Evolutionary conservation across 2,113 vertebrate species (phyloP), one percentile per base, ranked within the genome.

Genomic region (Tretioscincus oriximinensis): DNA sequence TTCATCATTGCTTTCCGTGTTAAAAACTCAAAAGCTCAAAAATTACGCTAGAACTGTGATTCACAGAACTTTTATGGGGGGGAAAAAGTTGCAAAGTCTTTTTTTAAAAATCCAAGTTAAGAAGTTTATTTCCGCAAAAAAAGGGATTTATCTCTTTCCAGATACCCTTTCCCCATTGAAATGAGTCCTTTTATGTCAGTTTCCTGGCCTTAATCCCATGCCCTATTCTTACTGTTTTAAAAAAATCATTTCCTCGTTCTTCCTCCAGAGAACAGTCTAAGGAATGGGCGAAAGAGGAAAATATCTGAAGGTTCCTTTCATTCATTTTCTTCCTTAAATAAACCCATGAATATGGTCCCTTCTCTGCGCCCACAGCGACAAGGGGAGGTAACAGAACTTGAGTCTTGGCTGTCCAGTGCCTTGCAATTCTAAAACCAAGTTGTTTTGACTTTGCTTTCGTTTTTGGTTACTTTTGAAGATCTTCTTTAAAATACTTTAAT

Each of bases 191-290:
- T 90, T 89, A 81, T 92, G 80, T 73, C 61, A 84, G 64, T 90
- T 88, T 88, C 80, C 79, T 76, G 84, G 73, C 78, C 60, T 60
- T 84, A 84, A 90, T 87, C 84, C 81, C 29, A 84, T 89, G 86
- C 84, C 81, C 29, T 66, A 84, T 75, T 29, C 82, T 84, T 76
- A 22, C 47, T 21, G 68, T 41, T 76, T 45, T 72, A 86, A 86
- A 87, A 28, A 67, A 61, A 58, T 22, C 16, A 29, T 35, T 78
- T 45, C 45, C 35, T 68, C 64, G 1, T 0, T 72, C 54, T 18
- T 71, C 0, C 29, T 35, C 64, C 58, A 64, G 61, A 83, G 64
- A 73, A 24, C 4, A 76, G 74, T 81, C 78, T 78, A 88, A 87
- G 1, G 35, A 72, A 85, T 0, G 4, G 7, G n/a, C 76, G 18